Evolutionary conservation across 2,888 invertebrate genomes (phyloP), one percentile per base, ranked within the genome.

Genomic region (Campoplex nolae): DNA sequence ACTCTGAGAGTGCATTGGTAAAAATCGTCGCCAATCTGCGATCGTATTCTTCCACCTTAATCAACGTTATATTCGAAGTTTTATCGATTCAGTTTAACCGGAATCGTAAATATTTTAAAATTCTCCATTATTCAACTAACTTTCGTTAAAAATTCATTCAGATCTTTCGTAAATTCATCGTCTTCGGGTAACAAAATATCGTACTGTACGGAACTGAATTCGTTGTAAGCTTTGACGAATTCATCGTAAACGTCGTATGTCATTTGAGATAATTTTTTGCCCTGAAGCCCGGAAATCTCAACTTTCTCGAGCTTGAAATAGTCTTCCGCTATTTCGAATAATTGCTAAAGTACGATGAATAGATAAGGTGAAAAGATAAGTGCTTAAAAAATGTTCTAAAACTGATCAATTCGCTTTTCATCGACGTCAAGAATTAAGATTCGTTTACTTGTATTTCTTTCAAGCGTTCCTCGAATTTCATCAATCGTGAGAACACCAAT

Each of bases 221-320:
- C 90, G 51, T 90, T 91, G 83, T 94, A 94, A 0, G 90, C 79
- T 77, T 92, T 92, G 0, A 88, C 84, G 76, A 94, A 94, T 18
- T 92, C 91, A 38, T 94, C 94, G 79, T 92, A 92, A 67, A 95
- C 93, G n/a, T 93, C 92, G 16, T 91, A 91, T 2, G 96, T 95
- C 85, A 95, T 96, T 0, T 94, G 93, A 79, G 96, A 96, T 18
- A 97, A 95, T 35, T 94, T 95, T 89, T 96, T 96, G 0, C 97
- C 97, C 84, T 96, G 95, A 9, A 97, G 92, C 0, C 97, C 98
- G 65, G 97, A 97, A 82, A 98, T 96, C 92, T 97, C 97, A 1
- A 98, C 96, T 93, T 98, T 98, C 94, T 99, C 99, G 86, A 99
- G 94, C 93, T 98, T 98, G 68, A 96, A 95, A 93, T 98, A 98